These are phyloP conservation scores for Sicus ferrugineus DNA, from an alignment of 2,888 invertebrate genomes.

Conservation along the genomic window DNA sequence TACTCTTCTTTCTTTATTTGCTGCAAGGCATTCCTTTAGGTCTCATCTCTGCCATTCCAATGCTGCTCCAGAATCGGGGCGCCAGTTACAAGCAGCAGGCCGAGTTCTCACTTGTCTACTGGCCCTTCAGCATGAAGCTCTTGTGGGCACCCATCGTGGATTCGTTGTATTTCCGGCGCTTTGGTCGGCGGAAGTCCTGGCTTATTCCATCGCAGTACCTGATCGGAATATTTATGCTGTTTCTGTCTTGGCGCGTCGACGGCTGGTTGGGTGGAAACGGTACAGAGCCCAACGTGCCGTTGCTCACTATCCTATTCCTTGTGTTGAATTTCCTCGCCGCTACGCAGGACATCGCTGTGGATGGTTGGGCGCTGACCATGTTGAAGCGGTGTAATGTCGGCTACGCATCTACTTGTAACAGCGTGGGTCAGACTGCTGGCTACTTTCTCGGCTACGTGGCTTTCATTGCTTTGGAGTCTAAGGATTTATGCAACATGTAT, in stretches of 20 bases:
- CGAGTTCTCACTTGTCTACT: conserved; percentile 91
- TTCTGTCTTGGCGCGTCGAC: conserved; percentile 79
- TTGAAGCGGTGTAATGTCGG: conserved; percentile 96
- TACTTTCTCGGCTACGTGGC: conserved; percentile 96
- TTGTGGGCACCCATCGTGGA: conserved; percentile 99
- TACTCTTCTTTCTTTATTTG: conserved; percentile 91
- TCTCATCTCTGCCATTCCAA: conserved; percentile 91
- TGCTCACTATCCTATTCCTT: conserved; percentile 88
- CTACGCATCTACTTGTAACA: conserved; percentile 98
- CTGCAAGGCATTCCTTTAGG: conserved; percentile 96
- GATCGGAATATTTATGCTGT: conserved; percentile 88
- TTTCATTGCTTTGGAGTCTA: conserved; percentile 94
- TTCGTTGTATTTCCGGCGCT: conserved; percentile 80
- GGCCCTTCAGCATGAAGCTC: conserved; percentile 93
- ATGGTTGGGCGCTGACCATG: conserved; percentile 99
- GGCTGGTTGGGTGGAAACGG: conserved; percentile 76
- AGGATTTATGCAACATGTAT: conserved; percentile 95
- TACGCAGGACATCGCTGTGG: conserved; percentile 99
- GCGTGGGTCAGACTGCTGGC: conserved; percentile 97
- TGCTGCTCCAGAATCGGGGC: conserved; percentile 91
- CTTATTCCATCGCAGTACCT: conserved; percentile 93
- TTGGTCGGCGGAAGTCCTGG: conserved; percentile 96
- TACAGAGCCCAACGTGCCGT: conserved; percentile 73
- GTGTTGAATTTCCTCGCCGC: conserved; percentile 94
- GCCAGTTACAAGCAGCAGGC: conserved; percentile 96